phyloP scores from a whole-genome alignment of 2,113 vertebrate genomes.

The Ailurus styani region DNA sequence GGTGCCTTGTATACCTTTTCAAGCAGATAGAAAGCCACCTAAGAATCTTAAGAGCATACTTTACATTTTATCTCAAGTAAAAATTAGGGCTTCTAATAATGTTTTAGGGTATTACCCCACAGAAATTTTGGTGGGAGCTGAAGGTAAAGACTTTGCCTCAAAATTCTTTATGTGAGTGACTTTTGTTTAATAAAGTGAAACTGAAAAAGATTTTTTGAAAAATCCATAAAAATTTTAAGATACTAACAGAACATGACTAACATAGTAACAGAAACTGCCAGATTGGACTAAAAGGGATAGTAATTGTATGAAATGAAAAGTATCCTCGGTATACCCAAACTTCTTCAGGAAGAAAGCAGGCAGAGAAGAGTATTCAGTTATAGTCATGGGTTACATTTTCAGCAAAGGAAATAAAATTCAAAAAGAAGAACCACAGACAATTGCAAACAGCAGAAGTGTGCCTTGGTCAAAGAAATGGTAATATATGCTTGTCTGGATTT shows the following conservation, averaged over 20 bases:
- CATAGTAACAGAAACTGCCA: background rate
- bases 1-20: background rate
- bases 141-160: background rate
- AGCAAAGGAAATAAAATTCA: background rate
- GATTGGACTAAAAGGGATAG: background rate
- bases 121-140: background rate
- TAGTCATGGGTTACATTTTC: background rate
- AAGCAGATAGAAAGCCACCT: background rate
- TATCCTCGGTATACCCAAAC: background rate
- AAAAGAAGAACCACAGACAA: background rate
- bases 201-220: background rate
- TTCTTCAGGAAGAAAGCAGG: background rate
- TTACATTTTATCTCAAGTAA: background rate
- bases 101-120: background rate
- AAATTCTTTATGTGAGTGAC: background rate
- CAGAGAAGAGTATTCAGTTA: background rate
- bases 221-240: background rate
- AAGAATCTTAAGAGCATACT: background rate
- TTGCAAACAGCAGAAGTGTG: background rate
- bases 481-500: background rate
- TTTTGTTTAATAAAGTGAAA: background rate
- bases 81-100: slow-evolving; percentile 4
- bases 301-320: background rate
- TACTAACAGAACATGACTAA: no score
- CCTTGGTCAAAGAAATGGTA: background rate